Base-by-base conservation (phyloP, 2,888 invertebrate genomes). In the Rhamnusium bicolor region DNA sequence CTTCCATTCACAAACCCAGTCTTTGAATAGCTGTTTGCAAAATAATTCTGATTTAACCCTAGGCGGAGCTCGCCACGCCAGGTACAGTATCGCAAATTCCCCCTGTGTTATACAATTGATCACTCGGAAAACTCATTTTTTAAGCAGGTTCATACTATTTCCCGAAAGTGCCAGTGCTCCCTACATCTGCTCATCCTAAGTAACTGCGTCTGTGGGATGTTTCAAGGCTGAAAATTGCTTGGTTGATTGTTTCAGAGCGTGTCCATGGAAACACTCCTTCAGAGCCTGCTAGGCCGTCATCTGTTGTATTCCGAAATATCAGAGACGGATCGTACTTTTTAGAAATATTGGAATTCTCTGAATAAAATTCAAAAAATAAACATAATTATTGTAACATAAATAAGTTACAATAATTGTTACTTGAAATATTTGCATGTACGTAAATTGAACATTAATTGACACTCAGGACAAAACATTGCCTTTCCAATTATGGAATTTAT, bases 241-340 rank as follows among this genome's bases (percentile, higher is more conserved):
- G 81, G 80, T 16, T 51, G 69, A 72, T 74, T 78, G 74, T 70
- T 72, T 75, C 74, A 75, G 76, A 77, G 81, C 83, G 85, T 85
- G 84, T 79, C 84, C 85, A 85, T 85, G 85, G 85, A 84, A 85
- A 85, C 85, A 81, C 84, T 83, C 80, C 83, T 81, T 79, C 80
- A 73, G 68, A 74, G 69, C 69, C 68, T 68, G 67, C 69, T 70
- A 56, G 47, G 58, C 79, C 84, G 84, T 84, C 84, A 84, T 84
- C 84, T 84, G 84, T 79, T 84, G 82, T 82, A 80, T 82, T 77
- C 80, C 77, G 80, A 51, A 24, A 12, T 60, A 12, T 40, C 66
- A 66, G 66, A 51, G 53, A 40, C 65, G 53, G 66, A 32, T 54
- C 7, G 61, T 21, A n/a, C 32, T 61, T 61, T 72, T 76, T 75